phyloP scores from a whole-genome alignment of 2,113 vertebrate species.

The Ochotona princeps region DNA sequence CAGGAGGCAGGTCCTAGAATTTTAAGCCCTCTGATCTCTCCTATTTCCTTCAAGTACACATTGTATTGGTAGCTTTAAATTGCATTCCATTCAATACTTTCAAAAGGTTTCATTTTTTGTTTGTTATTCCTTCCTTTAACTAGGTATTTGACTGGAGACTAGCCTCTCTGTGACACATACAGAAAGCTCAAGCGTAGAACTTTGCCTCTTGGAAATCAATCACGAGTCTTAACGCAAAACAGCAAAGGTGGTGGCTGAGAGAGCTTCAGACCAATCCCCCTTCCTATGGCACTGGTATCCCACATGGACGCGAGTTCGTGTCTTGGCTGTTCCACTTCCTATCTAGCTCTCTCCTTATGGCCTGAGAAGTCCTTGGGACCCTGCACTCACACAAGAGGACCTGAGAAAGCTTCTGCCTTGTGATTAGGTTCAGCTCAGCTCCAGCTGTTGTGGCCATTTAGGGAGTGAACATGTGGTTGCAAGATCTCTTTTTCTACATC shows the following conservation, averaged over 20 bases:
- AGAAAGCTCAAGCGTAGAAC: not conserved
- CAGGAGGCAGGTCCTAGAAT: not conserved
- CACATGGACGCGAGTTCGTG: too few relatives aligned
- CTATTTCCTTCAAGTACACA: not conserved
- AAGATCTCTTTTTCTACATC: too few relatives aligned
- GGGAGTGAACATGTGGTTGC: too few relatives aligned
- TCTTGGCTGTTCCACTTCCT: too few relatives aligned
- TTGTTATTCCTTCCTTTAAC: not conserved
- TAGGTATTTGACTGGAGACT: not conserved
- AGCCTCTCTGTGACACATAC: not conserved
- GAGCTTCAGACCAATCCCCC: too few relatives aligned
- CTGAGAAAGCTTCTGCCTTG: too few relatives aligned
- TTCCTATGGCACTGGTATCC: too few relatives aligned
- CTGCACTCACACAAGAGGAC: too few relatives aligned
- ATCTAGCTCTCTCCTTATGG: too few relatives aligned
- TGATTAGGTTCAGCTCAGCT: too few relatives aligned
- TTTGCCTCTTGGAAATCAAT: not conserved
- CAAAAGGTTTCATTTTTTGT: not conserved
- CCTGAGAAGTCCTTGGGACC: too few relatives aligned
- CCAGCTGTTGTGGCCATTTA: too few relatives aligned
- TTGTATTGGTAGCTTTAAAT: constrained; percentile 3
- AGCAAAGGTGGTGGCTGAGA: not conserved
- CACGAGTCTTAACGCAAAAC: not conserved
- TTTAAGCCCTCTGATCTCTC: not conserved
- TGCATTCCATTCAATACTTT: not conserved